A percentile compares a stretch with the other conserved stretches of the same genome.
Conservation (phyloP, 1,140 invertebrate genomes). For the Probaryconus sp. region DNA sequence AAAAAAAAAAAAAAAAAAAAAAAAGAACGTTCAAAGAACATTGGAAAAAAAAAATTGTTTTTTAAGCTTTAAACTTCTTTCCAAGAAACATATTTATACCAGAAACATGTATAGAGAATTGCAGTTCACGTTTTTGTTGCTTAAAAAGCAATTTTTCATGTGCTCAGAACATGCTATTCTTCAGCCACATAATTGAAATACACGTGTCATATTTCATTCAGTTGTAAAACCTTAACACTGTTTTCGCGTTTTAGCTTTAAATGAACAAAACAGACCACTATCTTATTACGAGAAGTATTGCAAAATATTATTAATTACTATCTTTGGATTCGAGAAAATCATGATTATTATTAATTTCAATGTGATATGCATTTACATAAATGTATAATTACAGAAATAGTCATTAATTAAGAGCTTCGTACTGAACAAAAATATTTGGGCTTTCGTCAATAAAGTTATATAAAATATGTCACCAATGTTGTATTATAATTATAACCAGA, state of each 20-base stretch:
- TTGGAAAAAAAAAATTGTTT: no score
- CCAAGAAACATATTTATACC: no score
- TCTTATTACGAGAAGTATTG: conserved; percentile 26
- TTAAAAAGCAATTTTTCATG: neutral
- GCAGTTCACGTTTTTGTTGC: no score
- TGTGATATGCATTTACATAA: conserved; percentile 37
- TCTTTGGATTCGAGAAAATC: conserved; percentile 1
- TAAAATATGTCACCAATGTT: neutral
- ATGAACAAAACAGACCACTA: conserved; percentile 15
- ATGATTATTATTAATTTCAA: conserved; percentile 20
- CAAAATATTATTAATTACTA: conserved; percentile 39
- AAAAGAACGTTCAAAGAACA: no score
- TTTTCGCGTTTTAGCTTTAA: conserved; percentile 24
- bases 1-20: no score
- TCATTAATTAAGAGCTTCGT: neutral
- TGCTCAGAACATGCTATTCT: no score
- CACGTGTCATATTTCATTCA: conserved; percentile 4
- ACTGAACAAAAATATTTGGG: neutral
- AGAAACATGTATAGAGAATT: no score
- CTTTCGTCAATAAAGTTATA: conserved; percentile 11
- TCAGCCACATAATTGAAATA: conserved; percentile 35
- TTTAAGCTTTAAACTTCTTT: no score
- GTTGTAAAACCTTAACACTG: conserved; percentile 34
- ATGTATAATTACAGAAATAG: conserved; percentile 45
- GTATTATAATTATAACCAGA: conserved; percentile 28